Percentiles rank a stretch among this genome's conserved stretches.
Conservation (phyloP, 2,888 invertebrate species). For the Scrobipalpa atriplicella region DNA sequence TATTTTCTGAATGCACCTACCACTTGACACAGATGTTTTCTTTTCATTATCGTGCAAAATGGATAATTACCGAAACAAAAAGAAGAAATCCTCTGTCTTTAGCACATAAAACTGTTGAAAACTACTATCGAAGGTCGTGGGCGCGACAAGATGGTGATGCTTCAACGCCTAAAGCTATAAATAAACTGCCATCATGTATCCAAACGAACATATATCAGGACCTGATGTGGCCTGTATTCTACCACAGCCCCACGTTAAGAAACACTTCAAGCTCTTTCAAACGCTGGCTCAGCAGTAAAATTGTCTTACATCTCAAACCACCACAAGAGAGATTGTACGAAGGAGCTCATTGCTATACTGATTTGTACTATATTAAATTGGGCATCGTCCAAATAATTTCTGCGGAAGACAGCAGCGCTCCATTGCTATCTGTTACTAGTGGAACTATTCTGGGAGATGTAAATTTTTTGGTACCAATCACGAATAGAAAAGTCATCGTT, state of each 20-base stretch:
- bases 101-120: background rate
- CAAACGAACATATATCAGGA: conserved; percentile 22
- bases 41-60: background rate
- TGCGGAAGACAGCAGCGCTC: conserved; percentile 24
- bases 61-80: conserved; percentile 5
- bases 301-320: conserved; percentile 18
- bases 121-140: conserved; percentile 19
- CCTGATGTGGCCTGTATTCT: conserved; percentile 27
- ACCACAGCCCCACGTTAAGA: conserved; percentile 31
- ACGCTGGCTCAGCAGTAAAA: conserved; percentile 16
- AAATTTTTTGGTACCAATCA: conserved; percentile 27
- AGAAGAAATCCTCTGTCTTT: background rate
- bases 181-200: conserved; percentile 23
- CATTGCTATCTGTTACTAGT: conserved; percentile 23
- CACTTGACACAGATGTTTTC: background rate
- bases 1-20: conserved; percentile 1
- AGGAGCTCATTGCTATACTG: conserved; percentile 25
- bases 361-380: conserved; percentile 28
- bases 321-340: conserved; percentile 25
- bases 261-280: conserved; percentile 22
- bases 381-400: conserved; percentile 29
- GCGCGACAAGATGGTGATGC: conserved; percentile 12
- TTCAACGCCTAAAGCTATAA: conserved; percentile 1
- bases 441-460: conserved; percentile 30
- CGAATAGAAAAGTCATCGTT: conserved; percentile 20